Percentiles rank a stretch among this genome's conserved stretches.
Conservation (phyloP, 2,113 vertebrate species). For the Pseudorectes ferrugineus region DNA sequence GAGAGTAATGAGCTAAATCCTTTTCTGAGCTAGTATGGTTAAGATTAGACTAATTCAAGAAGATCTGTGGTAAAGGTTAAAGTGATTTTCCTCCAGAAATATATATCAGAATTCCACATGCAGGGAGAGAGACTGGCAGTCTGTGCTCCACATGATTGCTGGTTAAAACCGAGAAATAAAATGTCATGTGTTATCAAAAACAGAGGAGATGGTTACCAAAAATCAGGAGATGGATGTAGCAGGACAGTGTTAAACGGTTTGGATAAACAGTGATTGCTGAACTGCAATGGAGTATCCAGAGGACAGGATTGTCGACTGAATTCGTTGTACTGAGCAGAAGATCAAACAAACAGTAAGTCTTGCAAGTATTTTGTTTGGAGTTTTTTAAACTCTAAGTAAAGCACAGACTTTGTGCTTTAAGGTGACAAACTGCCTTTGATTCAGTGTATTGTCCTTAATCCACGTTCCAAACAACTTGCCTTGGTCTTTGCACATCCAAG, state of each 20-base stretch:
- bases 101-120: rapidly evolving
- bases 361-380: neutral
- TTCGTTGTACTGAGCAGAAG: neutral
- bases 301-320: neutral
- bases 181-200: neutral
- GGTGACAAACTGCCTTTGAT: neutral
- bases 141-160: neutral
- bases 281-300: neutral
- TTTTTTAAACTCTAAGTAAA: neutral
- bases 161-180: neutral
- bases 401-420: neutral
- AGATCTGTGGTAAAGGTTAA: neutral
- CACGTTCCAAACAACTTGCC: neutral
- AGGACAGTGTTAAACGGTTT: neutral
- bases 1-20: neutral
- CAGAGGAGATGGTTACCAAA: neutral
- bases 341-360: neutral
- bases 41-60: neutral
- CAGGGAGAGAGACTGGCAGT: neutral
- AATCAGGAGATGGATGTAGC: neutral
- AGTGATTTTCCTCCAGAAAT: neutral
- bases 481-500: neutral
- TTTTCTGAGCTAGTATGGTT: neutral
- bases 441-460: rapidly evolving
- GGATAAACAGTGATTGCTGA: neutral